phyloP scores from a whole-genome alignment of 2,113 vertebrate genomes.

The Opisthocomus hoazin region DNA sequence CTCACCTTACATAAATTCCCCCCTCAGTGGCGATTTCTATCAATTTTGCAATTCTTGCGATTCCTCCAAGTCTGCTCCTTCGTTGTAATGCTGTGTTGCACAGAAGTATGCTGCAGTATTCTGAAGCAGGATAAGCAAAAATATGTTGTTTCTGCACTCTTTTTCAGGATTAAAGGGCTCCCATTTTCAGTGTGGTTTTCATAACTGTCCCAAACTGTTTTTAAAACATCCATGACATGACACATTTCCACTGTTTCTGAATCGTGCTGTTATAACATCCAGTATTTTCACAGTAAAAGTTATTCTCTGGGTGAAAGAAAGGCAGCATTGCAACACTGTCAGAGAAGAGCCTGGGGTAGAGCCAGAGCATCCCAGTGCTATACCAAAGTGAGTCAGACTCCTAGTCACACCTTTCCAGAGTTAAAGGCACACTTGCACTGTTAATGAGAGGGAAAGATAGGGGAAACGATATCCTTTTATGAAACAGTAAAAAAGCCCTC shows the following conservation, averaged over 20 bases:
- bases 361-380: neutral
- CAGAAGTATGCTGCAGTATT: neutral
- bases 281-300: neutral
- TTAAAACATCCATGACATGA: neutral
- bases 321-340: neutral
- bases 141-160: neutral
- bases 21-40: neutral
- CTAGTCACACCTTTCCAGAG: neutral
- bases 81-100: neutral
- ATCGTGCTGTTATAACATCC: neutral
- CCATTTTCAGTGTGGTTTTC: neutral
- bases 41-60: too few species aligned
- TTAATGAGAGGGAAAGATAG: neutral
- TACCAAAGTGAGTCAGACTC: neutral
- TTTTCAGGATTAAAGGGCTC: neutral
- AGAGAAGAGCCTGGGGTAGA: neutral
- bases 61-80: neutral
- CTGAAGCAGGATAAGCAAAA: neutral
- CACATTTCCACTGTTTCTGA: neutral
- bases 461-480: neutral
- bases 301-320: neutral
- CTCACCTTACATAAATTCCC: neutral
- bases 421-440: neutral
- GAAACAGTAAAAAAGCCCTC: neutral
- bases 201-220: neutral